Percentiles rank a stretch among this genome's conserved stretches.
Evolutionary conservation across 2,113 vertebrate species (phyloP).

Genomic region (Bagarius yarrelli): DNA sequence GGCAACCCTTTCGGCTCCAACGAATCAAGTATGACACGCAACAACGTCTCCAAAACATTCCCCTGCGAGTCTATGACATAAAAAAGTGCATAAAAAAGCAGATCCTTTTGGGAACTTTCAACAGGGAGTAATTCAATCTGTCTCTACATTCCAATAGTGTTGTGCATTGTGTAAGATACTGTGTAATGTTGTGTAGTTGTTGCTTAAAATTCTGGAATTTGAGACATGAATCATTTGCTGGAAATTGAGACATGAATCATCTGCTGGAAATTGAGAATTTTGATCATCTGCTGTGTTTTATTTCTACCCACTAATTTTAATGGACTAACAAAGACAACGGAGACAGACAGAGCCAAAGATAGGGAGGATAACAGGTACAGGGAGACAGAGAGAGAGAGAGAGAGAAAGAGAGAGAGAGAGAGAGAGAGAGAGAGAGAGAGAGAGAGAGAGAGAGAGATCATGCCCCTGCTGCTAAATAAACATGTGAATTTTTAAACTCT

Average conservation of each 20-base stretch:
- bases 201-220: conserved; percentile 2
- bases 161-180: background rate
- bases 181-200: background rate
- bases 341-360: conserved; percentile 31
- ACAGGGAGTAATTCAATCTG: background rate
- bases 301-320: conserved; percentile 29
- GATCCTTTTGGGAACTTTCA: background rate
- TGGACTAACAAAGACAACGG: conserved; percentile 38
- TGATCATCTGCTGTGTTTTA: conserved; percentile 34
- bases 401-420: conserved; percentile 30
- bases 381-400: background rate
- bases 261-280: background rate
- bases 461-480: conserved; percentile 35
- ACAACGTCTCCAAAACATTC: conserved; percentile 32
- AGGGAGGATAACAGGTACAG: conserved; percentile 1
- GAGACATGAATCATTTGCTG: background rate
- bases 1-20: conserved; percentile 47
- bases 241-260: conserved; percentile 3
- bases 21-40: conserved; percentile 51
- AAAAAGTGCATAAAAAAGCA: conserved; percentile 26
- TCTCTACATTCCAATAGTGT: background rate
- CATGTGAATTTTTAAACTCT: conserved; percentile 27
- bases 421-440: background rate
- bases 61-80: conserved; percentile 35
- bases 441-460: background rate